Percentiles rank a stretch among this genome's conserved stretches.
Conservation (phyloP, 2,113 vertebrate species). For the Platanista minor region DNA sequence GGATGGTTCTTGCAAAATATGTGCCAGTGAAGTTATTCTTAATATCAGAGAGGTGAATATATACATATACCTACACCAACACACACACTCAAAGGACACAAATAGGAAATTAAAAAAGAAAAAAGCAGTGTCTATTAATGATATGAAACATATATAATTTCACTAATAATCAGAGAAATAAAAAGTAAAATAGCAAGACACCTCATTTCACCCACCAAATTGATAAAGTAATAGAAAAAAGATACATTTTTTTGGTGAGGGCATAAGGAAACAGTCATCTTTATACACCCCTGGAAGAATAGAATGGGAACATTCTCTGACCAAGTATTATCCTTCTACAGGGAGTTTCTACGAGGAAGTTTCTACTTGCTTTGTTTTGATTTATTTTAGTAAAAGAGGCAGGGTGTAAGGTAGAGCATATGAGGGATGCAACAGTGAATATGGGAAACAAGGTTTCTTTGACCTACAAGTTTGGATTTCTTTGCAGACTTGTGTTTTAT, state of each 20-base stretch:
- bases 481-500: background rate
- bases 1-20: background rate
- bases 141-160: constrained; percentile 1
- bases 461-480: background rate
- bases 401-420: background rate
- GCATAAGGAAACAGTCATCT: background rate
- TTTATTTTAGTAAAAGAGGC: background rate
- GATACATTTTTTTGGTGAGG: background rate
- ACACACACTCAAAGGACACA: background rate
- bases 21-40: constrained; percentile 5
- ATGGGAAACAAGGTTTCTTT: background rate
- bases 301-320: background rate
- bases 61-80: background rate
- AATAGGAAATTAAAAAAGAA: background rate
- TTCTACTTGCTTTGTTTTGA: background rate
- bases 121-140: background rate
- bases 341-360: background rate
- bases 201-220: background rate
- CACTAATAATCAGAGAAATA: constrained; percentile 19
- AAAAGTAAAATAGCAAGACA: background rate
- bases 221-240: background rate
- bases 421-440: background rate
- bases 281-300: background rate
- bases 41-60: background rate
- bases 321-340: background rate